phyloP scores from a whole-genome alignment of 2,113 vertebrate species.

The Perca schrenkii region DNA sequence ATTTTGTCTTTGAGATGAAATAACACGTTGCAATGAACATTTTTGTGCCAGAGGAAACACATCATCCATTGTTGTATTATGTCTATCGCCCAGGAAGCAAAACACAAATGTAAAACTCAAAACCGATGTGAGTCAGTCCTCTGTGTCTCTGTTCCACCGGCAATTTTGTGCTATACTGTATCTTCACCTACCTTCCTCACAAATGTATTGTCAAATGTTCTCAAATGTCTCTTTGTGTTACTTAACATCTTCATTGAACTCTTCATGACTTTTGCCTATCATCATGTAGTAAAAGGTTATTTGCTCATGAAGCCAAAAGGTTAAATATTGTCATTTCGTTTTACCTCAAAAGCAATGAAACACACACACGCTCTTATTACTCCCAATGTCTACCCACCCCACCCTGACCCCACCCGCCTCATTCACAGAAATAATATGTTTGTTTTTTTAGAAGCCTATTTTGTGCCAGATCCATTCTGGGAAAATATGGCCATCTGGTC shows the following conservation, averaged over 20 bases:
- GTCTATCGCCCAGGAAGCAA: no score
- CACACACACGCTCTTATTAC: not conserved
- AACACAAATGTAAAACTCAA: not conserved
- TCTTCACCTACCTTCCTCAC: not conserved
- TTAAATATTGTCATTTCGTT: not conserved
- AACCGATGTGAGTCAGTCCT: not conserved
- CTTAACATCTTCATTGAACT: not conserved
- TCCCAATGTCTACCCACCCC: not conserved
- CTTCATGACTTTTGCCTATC: no score
- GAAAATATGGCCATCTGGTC: slow-evolving; percentile 76
- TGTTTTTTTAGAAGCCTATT: slow-evolving; percentile 65
- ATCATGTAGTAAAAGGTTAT: not conserved
- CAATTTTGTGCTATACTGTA: not conserved
- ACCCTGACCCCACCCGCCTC: slow-evolving; percentile 34
- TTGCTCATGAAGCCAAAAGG: slow-evolving; percentile 2
- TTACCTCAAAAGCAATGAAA: slow-evolving; percentile 22
- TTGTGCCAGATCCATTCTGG: slow-evolving; percentile 58
- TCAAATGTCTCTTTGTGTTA: not conserved
- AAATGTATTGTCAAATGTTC: not conserved
- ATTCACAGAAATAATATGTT: slow-evolving; percentile 70
- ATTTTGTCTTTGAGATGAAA: not conserved
- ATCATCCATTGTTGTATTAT: not conserved
- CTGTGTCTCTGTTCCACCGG: not conserved
- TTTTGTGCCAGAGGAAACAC: not conserved
- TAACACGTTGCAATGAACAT: not conserved